A percentile compares a stretch with the other conserved stretches of the same genome.
These are phyloP conservation scores for Actenoides lindsayi DNA, from an alignment of 2,113 vertebrate species.

Conservation along the genomic window DNA sequence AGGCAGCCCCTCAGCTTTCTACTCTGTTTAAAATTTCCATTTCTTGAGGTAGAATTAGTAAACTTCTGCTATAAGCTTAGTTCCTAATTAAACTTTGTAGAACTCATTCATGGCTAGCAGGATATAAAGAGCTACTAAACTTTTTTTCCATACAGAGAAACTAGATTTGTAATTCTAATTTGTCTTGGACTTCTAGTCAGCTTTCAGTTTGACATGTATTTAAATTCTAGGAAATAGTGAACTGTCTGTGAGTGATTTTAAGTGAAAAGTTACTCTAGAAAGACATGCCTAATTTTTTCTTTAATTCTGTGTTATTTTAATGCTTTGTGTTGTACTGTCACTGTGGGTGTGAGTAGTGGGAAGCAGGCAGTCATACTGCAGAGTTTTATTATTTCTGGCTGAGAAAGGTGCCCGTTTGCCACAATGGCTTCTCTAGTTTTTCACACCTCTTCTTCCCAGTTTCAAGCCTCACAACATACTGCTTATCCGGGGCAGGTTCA, in stretches of 20 bases:
- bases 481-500: background rate
- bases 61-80: background rate
- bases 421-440: slow-evolving; percentile 16
- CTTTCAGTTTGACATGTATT: background rate
- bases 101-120: background rate
- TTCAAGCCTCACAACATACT: background rate
- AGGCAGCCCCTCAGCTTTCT: background rate
- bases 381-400: slow-evolving; percentile 31
- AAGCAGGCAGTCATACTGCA: slow-evolving; percentile 28
- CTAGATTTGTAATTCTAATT: slow-evolving; percentile 3
- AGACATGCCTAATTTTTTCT: background rate
- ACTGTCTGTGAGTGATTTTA: background rate
- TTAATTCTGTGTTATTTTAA: background rate
- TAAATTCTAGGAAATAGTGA: slow-evolving; percentile 8
- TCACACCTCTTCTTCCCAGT: background rate
- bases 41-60: background rate
- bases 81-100: background rate
- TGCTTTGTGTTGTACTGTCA: background rate
- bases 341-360: slow-evolving; percentile 16
- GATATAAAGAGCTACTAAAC: background rate
- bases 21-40: background rate
- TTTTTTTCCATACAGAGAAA: background rate
- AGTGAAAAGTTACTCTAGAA: slow-evolving; percentile 2
- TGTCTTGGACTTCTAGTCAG: background rate
- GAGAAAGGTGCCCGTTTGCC: slow-evolving; percentile 43